A percentile compares a stretch with the other conserved stretches of the same genome.
These are phyloP conservation scores for Pedetes capensis DNA, from an alignment of 2,113 vertebrate species.

Conservation along the genomic window DNA sequence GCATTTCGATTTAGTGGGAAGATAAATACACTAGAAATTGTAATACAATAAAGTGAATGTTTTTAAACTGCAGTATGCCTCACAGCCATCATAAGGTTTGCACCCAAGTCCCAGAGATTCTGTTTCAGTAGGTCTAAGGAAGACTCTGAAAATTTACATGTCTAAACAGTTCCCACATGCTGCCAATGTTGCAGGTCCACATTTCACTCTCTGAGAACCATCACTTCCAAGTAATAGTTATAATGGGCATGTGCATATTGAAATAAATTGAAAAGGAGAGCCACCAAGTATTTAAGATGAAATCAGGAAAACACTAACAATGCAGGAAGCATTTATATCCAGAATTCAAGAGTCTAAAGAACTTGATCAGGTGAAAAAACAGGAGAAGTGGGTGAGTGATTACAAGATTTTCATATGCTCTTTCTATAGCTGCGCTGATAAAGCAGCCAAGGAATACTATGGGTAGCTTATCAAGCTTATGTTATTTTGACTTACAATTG, in stretches of 20 bases:
- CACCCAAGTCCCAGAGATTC: not conserved
- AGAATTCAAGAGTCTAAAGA: not conserved
- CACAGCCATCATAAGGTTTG: not conserved
- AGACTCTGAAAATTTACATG: not conserved
- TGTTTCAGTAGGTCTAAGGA: not conserved
- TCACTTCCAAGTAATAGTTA: not conserved
- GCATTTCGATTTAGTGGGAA: not conserved
- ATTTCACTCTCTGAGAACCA: not conserved
- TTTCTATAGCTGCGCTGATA: not conserved
- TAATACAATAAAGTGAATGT: not conserved
- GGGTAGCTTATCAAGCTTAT: not conserved
- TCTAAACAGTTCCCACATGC: not conserved
- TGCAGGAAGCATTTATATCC: not conserved
- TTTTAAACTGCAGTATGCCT: not conserved
- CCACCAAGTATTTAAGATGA: not conserved
- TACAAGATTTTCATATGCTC: not conserved
- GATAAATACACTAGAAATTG: not conserved
- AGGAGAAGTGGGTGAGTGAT: not conserved
- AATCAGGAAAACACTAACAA: not conserved
- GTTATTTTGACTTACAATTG: not conserved
- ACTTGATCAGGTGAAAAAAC: not conserved
- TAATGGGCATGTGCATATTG: too few relatives aligned
- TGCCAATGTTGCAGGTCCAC: not conserved
- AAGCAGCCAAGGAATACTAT: not conserved
- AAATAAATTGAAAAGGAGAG: not conserved